Conservation (phyloP, 2,888 invertebrate species). For the Pseudococcus longispinus region DNA sequence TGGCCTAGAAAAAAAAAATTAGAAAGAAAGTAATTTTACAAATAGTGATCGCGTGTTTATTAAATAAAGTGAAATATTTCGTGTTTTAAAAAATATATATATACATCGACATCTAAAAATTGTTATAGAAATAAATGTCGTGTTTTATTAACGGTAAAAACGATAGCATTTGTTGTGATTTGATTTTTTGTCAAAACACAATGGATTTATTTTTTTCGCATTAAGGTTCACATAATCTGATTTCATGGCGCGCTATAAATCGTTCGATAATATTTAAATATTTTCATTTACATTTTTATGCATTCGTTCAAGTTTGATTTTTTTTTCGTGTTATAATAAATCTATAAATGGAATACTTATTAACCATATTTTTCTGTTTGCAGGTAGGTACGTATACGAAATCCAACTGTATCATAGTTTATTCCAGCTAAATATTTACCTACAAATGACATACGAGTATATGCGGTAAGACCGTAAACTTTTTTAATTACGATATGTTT, state of each 20-base stretch:
- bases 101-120: slow-evolving; percentile 36
- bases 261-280: slow-evolving; percentile 18
- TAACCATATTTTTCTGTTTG: neutral
- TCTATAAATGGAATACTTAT: neutral
- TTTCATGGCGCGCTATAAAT: neutral
- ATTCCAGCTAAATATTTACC: neutral
- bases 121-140: slow-evolving; percentile 29
- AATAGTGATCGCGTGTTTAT: slow-evolving; percentile 37
- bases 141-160: slow-evolving; percentile 34
- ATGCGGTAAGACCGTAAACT: neutral
- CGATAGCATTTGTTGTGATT: slow-evolving; percentile 34
- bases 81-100: slow-evolving; percentile 19
- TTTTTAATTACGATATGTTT: neutral
- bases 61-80: slow-evolving; percentile 34
- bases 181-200: slow-evolving; percentile 34
- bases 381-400: slow-evolving; percentile 12
- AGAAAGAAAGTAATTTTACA: slow-evolving; percentile 34
- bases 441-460: neutral
- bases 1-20: slow-evolving; percentile 13
- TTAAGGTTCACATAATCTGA: slow-evolving; percentile 24
- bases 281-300: slow-evolving; percentile 27
- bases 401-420: neutral
- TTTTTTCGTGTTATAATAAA: neutral
- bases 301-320: neutral
- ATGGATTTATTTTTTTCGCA: slow-evolving; percentile 9